Evolutionary conservation across 1,140 invertebrate genomes (phyloP).

Genomic region (Dolichoris vasculosae): DNA sequence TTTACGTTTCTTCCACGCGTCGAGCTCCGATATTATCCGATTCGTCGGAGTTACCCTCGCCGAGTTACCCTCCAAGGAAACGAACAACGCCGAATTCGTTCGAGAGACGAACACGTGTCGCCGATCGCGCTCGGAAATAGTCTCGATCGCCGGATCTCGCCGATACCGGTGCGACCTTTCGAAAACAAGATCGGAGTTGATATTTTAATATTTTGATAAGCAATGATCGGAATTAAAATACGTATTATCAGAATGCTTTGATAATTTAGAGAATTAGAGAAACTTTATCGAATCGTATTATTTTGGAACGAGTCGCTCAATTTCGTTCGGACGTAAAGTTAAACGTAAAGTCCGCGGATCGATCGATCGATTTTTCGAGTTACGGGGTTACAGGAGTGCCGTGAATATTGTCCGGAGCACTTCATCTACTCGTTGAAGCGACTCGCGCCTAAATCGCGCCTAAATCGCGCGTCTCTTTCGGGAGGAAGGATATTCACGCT

Average conservation of each 20-base stretch:
- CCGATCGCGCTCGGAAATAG: background rate
- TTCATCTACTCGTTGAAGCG: background rate
- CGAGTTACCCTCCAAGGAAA: too few species aligned
- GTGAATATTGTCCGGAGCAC: conserved; percentile 28
- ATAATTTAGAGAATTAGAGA: too few species aligned
- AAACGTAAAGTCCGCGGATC: background rate
- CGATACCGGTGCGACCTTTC: background rate
- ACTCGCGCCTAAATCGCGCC: background rate
- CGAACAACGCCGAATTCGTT: too few species aligned
- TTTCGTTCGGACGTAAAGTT: too few species aligned
- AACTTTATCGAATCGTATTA: too few species aligned
- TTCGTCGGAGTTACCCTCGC: too few species aligned
- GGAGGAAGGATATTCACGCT: background rate
- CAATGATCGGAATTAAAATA: background rate
- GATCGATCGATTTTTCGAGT: background rate
- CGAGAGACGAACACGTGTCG: too few species aligned
- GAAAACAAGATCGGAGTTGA: background rate
- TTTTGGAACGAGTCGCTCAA: too few species aligned
- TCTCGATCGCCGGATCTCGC: background rate
- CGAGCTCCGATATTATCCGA: background rate
- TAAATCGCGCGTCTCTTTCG: background rate
- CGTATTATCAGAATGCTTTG: background rate
- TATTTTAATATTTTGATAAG: background rate
- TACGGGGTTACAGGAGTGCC: background rate
- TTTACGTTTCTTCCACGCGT: background rate